A percentile compares a stretch with the other conserved stretches of the same genome.
These are phyloP conservation scores for Entomyzon cyanotis DNA, from an alignment of 2,113 vertebrate species.

Conservation along the genomic window DNA sequence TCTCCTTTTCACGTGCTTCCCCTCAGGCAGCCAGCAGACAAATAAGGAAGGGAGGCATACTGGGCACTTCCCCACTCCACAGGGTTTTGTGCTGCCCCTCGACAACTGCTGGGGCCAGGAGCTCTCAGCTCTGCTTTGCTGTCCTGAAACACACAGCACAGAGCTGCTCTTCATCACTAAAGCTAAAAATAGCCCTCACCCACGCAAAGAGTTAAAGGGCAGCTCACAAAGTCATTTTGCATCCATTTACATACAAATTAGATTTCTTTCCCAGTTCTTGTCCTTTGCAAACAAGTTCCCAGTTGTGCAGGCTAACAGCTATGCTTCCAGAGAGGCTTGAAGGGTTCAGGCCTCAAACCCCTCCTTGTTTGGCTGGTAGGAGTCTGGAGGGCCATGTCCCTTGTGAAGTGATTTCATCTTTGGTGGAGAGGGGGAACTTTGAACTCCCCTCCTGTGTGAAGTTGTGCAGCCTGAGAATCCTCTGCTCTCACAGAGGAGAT, in stretches of 20 bases:
- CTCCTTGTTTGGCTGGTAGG: background rate
- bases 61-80: background rate
- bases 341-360: background rate
- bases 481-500: background rate
- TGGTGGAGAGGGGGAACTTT: background rate
- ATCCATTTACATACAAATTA: slow-evolving; percentile 56
- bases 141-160: background rate
- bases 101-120: background rate
- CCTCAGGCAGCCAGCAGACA: background rate
- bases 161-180: background rate
- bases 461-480: background rate
- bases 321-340: background rate
- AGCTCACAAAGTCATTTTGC: background rate
- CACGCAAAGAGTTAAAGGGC: slow-evolving; percentile 14
- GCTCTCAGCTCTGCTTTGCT: background rate
- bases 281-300: slow-evolving; percentile 28
- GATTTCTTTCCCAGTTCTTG: background rate
- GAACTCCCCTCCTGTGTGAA: background rate
- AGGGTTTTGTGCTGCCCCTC: background rate
- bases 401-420: background rate
- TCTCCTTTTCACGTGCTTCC: background rate
- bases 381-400: background rate
- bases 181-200: slow-evolving; percentile 42
- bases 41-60: background rate
- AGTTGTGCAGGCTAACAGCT: background rate